These are phyloP conservation scores for Psilanteris sp. DNA, from an alignment of 1,140 invertebrate genomes.

Conservation along the genomic window DNA sequence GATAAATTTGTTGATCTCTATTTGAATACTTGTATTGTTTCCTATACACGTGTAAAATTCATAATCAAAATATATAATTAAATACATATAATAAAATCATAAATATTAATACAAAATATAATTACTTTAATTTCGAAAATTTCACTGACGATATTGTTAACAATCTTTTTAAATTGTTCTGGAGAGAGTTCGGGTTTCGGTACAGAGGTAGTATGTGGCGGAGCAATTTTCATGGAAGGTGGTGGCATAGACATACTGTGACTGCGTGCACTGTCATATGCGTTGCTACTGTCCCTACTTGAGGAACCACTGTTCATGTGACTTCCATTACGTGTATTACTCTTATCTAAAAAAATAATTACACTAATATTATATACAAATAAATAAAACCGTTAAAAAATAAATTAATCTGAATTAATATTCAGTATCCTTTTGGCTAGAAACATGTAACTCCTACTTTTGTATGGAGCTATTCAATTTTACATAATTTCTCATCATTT, in stretches of 20 bases:
- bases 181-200: conserved; percentile 11
- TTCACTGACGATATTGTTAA: conserved; percentile 66
- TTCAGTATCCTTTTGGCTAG: conserved; percentile 73
- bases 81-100: too few species aligned
- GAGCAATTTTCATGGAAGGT: conserved; percentile 68
- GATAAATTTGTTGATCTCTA: not conserved
- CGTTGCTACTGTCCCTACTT: conserved; percentile 64
- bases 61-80: too few species aligned
- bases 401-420: too few species aligned
- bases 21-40: too few species aligned
- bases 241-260: conserved; percentile 73
- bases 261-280: conserved; percentile 69
- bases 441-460: conserved; percentile 45
- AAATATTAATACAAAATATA: too few species aligned
- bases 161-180: conserved; percentile 46
- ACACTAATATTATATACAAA: too few species aligned
- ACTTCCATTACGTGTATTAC: conserved; percentile 81
- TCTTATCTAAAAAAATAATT: conserved; percentile 71
- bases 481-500: conserved; percentile 52
- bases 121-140: too few species aligned
- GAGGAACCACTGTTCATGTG: conserved; percentile 74
- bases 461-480: conserved; percentile 42
- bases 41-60: too few species aligned
- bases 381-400: too few species aligned
- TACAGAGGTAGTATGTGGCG: conserved; percentile 65